These are phyloP conservation scores for Acanthosoma haemorrhoidale DNA, from an alignment of 2,888 invertebrate species.

Conservation along the genomic window DNA sequence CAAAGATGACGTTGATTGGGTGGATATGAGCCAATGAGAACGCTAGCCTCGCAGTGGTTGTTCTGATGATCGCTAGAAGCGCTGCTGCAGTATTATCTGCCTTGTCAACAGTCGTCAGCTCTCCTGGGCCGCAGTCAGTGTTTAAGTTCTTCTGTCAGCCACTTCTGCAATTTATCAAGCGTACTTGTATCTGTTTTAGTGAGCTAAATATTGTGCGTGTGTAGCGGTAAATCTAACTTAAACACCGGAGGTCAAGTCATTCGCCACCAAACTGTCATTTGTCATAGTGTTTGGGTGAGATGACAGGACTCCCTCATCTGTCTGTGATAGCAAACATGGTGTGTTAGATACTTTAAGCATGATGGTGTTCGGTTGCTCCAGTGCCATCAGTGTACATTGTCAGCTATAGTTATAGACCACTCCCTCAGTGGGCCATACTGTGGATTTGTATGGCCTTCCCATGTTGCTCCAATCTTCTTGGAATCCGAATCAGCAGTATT, in stretches of 20 bases:
- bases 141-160: constrained; percentile 15
- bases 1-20: neutral
- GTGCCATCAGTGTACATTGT: neutral
- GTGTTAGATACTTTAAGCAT: neutral
- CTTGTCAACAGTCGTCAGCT: constrained; percentile 30
- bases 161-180: constrained; percentile 1
- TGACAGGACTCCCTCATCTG: constrained; percentile 4
- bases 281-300: constrained; percentile 28
- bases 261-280: constrained; percentile 14
- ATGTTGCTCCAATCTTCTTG: constrained; percentile 42
- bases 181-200: neutral
- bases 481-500: constrained; percentile 37
- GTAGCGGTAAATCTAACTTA: neutral
- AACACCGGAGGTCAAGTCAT: neutral
- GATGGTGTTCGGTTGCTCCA: neutral
- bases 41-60: neutral
- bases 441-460: constrained; percentile 38
- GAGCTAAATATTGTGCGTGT: neutral
- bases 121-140: neutral
- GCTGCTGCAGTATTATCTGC: constrained; percentile 38
- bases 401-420: constrained; percentile 8
- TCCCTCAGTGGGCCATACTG: constrained; percentile 6
- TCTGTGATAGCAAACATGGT: neutral
- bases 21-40: neutral
- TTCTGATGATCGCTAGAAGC: constrained; percentile 25